Base-by-base conservation (phyloP, 1,140 invertebrate genomes). In the Drosophila melanica region DNA sequence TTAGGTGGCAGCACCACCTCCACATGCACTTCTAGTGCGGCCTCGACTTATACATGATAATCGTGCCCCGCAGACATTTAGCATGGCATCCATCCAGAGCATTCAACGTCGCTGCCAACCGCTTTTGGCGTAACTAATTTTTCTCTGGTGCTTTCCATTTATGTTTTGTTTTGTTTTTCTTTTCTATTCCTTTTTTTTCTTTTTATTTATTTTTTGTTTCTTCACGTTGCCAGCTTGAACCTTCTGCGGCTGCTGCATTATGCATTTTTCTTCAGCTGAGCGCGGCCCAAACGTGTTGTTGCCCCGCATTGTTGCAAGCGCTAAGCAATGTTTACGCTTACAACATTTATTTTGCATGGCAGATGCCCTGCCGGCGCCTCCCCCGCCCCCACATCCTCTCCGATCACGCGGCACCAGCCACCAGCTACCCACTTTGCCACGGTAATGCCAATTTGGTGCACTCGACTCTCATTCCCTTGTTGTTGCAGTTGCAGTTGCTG, bases 91-190 rank as follows among this genome's bases (percentile, higher is more conserved):
- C 57, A 77, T 57, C 55, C 50, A 63, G 50, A 73, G 62, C 71
- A 54, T 70, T 79, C 70, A 71, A 50, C 58, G 23, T 50, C 27
- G 58, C 58, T 30, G 62, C 69, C 74, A 57, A 71, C 75, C 75
- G 80, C 84, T 89, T 80, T 89, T 89, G 84, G 84, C 85, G 84
- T 60, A 87, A 89, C 84, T 87, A 87, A 87, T 87, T 87, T 89
- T 87, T 69, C 82, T 86, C 82, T 62, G 69, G 79, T 78, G 81
- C 58, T 85, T 86, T 81, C 66, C 53, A 63, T 75, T 70, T 75
- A 63, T 75, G 58, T 53, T 51, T 57, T 63, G 14, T 64, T 67
- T 67, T 30, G 11, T 14, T 45, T 12, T 45, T 54, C 14, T n/a
- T 2, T 50, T 50, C 11, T 39, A 7, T 45, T 30, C 20, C 42